phyloP scores from a whole-genome alignment of 2,113 vertebrate species.

The Tetraodon nigroviridis region DNA sequence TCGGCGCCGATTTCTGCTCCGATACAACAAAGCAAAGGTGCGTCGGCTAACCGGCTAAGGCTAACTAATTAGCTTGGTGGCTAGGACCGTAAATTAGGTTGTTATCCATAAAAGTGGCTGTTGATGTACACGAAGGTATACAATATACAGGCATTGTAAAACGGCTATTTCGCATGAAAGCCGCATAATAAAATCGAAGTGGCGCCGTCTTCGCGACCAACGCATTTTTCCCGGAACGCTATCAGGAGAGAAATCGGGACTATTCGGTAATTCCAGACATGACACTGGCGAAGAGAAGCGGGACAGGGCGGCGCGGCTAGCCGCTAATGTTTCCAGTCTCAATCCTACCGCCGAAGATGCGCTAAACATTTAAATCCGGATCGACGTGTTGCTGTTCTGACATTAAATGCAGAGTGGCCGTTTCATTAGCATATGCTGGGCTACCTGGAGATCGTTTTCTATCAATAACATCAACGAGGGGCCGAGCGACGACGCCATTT shows the following conservation, averaged over 20 bases:
- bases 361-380: slow-evolving; percentile 1
- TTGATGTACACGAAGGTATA: not conserved
- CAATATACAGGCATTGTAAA: not conserved
- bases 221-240: too few species aligned
- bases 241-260: too few species aligned
- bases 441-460: not conserved
- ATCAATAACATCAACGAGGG: not conserved
- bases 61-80: slow-evolving; percentile 2
- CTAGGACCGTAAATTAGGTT: slow-evolving; percentile 6
- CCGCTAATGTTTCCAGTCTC: slow-evolving; percentile 13
- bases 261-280: too few species aligned
- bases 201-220: too few species aligned
- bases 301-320: slow-evolving; percentile 29
- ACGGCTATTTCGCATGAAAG: too few species aligned
- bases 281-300: slow-evolving; percentile 17
- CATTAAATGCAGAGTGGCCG: not conserved
- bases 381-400: not conserved
- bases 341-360: slow-evolving; percentile 1
- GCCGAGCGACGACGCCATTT: slow-evolving; percentile 66
- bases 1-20: not conserved
- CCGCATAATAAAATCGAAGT: too few species aligned
- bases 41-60: slow-evolving; percentile 35
- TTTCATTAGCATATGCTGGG: not conserved
- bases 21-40: slow-evolving; percentile 38
- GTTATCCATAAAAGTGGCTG: slow-evolving; percentile 5